Conservation (phyloP, 2,113 vertebrate species). For the Emydura subglobosa region DNA sequence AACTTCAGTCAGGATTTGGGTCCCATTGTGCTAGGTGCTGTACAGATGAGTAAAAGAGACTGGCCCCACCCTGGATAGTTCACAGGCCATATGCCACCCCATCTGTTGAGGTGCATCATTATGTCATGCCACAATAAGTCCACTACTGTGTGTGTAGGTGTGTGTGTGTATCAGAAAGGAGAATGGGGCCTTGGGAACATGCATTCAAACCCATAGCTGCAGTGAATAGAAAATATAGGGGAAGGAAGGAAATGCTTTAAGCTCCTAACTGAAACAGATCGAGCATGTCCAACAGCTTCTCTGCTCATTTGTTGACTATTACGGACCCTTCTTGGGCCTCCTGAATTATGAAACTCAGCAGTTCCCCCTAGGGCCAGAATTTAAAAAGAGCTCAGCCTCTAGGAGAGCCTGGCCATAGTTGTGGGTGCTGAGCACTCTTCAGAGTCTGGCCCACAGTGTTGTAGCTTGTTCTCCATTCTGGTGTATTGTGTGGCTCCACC, state of each 20-base stretch:
- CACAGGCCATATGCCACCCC: background rate
- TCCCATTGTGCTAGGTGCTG: background rate
- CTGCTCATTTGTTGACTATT: background rate
- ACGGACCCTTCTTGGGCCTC: background rate
- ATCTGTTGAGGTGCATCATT: background rate
- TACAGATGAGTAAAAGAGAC: background rate
- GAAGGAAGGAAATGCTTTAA: background rate
- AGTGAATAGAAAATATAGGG: background rate
- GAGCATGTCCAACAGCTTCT: background rate
- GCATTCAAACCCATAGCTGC: background rate
- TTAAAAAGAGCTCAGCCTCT: slow-evolving; percentile 1
- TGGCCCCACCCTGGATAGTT: background rate
- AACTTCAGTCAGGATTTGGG: background rate
- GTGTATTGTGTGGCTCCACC: background rate
- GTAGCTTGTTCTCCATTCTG: background rate
- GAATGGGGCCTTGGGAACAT: background rate
- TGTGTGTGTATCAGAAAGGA: background rate
- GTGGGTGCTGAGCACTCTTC: background rate
- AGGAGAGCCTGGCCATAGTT: background rate
- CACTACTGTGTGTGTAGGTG: background rate
- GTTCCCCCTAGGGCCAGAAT: background rate
- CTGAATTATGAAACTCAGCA: background rate
- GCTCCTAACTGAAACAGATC: background rate
- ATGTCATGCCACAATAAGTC: background rate
- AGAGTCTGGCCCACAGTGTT: fast-evolving